These are phyloP conservation scores for Hedya salicella DNA, from an alignment of 2,888 invertebrate genomes.

Conservation along the genomic window DNA sequence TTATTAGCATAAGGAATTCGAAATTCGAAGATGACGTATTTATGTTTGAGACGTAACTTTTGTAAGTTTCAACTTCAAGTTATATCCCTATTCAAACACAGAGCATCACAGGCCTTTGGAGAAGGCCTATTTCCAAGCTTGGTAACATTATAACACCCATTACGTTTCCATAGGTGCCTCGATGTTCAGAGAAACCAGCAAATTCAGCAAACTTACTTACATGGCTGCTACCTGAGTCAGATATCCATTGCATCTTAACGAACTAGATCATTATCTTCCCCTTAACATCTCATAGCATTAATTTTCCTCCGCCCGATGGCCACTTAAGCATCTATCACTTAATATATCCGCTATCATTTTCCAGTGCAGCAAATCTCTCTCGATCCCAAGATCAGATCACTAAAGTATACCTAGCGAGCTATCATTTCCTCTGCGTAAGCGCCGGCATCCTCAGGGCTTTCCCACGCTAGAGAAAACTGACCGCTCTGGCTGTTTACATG, in stretches of 20 bases:
- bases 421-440: slow-evolving; percentile 22
- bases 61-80: too few species aligned
- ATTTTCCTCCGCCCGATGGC: background rate
- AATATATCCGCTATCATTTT: slow-evolving; percentile 1
- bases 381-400: background rate
- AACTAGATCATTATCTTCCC: background rate
- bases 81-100: too few species aligned
- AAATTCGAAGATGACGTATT: background rate
- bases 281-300: background rate
- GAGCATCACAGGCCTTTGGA: too few species aligned
- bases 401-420: background rate
- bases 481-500: slow-evolving; percentile 13
- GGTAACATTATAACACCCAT: too few species aligned
- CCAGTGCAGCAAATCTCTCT: background rate
- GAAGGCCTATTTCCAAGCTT: too few species aligned
- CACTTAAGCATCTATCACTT: background rate
- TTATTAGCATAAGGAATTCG: background rate
- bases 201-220: too few species aligned
- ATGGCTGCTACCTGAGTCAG: too few species aligned
- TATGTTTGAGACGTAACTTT: too few species aligned
- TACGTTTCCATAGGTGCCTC: too few species aligned
- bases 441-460: slow-evolving; percentile 44
- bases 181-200: too few species aligned
- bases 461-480: slow-evolving; percentile 47
- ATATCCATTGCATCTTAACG: background rate